Evolutionary conservation across 2,888 invertebrate species (phyloP), one percentile per base, ranked within the genome.

Genomic region (Cremastinae sp.): DNA sequence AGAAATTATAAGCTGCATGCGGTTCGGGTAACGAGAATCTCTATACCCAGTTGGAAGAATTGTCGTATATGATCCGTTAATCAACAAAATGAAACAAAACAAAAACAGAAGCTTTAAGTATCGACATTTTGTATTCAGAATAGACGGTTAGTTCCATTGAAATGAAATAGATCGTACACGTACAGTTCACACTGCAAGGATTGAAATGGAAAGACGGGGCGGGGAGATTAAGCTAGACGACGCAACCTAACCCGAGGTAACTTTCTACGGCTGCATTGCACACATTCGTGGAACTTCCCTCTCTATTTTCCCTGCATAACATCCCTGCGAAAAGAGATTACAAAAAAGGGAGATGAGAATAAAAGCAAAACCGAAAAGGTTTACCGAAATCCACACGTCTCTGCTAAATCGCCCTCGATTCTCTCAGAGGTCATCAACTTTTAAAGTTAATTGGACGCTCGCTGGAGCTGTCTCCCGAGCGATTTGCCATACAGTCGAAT

Each of bases 221-320:
- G 39, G 49, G 49, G 41, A 71, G n/a, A n/a, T n/a, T n/a, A n/a
- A 75, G 72, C 56, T 56, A 66, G 41, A 75, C 72, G 58, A 58
- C 16, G 22, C 59, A 16, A 66, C 18, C 53, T 12, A 62, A 18
- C 37, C 5, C 14, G 55, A 45, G n/a, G 51, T 28, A 72, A 68
- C 75, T 72, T 76, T 68, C 51, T 76, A 76, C 18, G 75, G 75
- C 75, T 76, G 75, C 75, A 18, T 43, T 28, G 51, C 62, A 62
- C 68, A 68, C 71, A 41, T 39, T 14, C 43, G 9, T 45, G 3
- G 1, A 14, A 12, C 56, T 53, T 41, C 4, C 7, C 43, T 10
- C 20, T 18, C 9, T n/a, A 3, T 2, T 7, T 4, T 37, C 28
- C 28, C 28, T 2, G 37, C 9, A 45, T 16, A 41, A n/a, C 39